phyloP scores from a whole-genome alignment of 2,888 invertebrate genomes.

The Hirtodrosophila alboralis region DNA sequence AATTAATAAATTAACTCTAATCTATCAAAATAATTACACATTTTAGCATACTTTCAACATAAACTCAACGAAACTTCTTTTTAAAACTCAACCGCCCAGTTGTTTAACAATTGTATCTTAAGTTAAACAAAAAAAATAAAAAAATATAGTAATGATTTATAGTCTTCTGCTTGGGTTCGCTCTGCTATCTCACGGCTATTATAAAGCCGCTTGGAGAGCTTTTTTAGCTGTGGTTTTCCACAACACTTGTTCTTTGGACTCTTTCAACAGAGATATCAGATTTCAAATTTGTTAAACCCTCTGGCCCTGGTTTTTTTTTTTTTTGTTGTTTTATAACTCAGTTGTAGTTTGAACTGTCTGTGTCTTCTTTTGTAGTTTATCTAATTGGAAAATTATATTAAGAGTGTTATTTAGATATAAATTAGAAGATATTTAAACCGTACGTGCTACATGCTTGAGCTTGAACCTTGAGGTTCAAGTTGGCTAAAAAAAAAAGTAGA shows the following conservation, averaged over 20 bases:
- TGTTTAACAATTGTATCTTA: background rate
- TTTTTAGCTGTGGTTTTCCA: conserved; percentile 45
- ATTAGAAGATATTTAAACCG: conserved; percentile 31
- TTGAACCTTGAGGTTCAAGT: conserved; percentile 1
- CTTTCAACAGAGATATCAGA: conserved; percentile 29
- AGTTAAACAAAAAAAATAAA: conserved; percentile 3
- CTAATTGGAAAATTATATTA: conserved; percentile 65
- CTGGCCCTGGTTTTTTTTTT: no score
- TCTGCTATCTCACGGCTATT: conserved; percentile 56
- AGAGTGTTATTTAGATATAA: conserved; percentile 25
- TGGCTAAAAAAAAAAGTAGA: conserved; percentile 1
- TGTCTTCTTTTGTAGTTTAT: conserved; percentile 38
- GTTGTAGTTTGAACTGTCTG: conserved; percentile 13
- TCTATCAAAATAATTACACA: background rate
- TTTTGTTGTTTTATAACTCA: no score
- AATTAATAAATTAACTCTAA: background rate
- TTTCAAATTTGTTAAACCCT: conserved; percentile 20
- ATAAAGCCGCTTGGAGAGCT: conserved; percentile 21
- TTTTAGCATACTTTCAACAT: no score
- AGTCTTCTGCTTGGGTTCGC: conserved; percentile 18
- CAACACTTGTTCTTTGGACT: conserved; percentile 43
- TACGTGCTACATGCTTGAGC: conserved; percentile 25
- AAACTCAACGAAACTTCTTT: background rate
- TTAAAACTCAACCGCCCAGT: conserved; percentile 3
- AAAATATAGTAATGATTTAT: conserved; percentile 32